Conservation (phyloP, 2,113 vertebrate species). For the Bolborhynchus lineola region DNA sequence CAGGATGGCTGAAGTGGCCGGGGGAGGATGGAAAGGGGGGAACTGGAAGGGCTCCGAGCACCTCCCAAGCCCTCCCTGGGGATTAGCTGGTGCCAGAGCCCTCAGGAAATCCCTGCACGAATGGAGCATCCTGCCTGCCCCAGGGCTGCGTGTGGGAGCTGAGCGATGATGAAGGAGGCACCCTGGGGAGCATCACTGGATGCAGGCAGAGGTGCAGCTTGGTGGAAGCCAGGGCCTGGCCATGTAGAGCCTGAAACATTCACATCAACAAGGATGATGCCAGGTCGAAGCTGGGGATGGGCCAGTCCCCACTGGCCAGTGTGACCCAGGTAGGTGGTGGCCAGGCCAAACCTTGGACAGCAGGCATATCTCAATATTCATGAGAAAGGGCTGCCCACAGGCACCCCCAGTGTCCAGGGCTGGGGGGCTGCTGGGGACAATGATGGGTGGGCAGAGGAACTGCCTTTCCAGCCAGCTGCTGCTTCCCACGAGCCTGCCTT, state of each 20-base stretch:
- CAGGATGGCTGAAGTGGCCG: fast-evolving
- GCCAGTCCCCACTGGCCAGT: fast-evolving
- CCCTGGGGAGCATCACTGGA: fast-evolving
- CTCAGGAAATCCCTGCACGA: fast-evolving
- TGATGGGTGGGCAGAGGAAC: neutral
- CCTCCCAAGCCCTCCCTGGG: neutral
- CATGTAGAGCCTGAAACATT: neutral
- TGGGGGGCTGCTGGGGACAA: neutral
- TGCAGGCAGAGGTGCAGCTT: neutral
- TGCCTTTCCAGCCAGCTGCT: neutral
- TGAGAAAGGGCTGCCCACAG: fast-evolving
- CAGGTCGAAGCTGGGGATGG: neutral
- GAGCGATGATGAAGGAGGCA: neutral
- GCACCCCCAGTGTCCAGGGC: neutral
- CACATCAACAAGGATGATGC: neutral
- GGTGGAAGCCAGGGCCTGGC: neutral
- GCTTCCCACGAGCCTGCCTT: neutral
- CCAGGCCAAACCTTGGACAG: neutral
- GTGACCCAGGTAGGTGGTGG: fast-evolving
- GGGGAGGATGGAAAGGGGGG: neutral
- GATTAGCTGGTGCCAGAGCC: neutral
- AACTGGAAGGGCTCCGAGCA: fast-evolving
- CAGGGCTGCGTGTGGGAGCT: fast-evolving
- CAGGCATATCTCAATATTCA: fast-evolving
- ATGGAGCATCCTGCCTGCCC: neutral